Evolutionary conservation across 2,113 vertebrate genomes (phyloP).

Genomic region (Cottus gobio): DNA sequence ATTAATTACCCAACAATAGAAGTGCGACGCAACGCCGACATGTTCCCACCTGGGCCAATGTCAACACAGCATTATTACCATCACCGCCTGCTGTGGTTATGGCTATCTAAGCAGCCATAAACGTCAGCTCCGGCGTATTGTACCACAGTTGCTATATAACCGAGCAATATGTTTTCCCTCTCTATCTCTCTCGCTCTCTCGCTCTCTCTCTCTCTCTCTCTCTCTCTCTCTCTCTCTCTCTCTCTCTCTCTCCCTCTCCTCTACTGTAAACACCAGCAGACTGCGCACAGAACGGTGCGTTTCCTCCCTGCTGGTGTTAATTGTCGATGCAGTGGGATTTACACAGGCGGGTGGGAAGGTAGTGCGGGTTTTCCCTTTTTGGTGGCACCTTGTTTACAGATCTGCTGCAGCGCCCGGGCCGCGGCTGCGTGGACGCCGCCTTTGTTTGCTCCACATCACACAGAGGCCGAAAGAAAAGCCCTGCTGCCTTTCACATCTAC

Average conservation of each 20-base stretch:
- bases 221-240: background rate
- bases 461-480: slow-evolving; percentile 49
- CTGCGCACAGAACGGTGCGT: slow-evolving; percentile 25
- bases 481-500: slow-evolving; percentile 36
- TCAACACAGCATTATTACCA: slow-evolving; percentile 76
- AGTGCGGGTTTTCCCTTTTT: slow-evolving; percentile 50
- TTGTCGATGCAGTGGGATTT: slow-evolving; percentile 66
- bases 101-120: slow-evolving; percentile 71
- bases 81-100: slow-evolving; percentile 70
- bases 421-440: slow-evolving; percentile 28
- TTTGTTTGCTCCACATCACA: slow-evolving; percentile 65
- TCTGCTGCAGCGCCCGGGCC: slow-evolving; percentile 37
- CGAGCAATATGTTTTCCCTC: slow-evolving; percentile 57
- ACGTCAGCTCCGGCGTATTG: slow-evolving; percentile 65
- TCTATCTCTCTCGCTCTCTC: background rate
- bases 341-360: slow-evolving; percentile 28
- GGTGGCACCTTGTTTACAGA: slow-evolving; percentile 59
- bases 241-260: slow-evolving; percentile 7
- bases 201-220: slow-evolving; percentile 4
- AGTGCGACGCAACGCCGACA: slow-evolving; percentile 65
- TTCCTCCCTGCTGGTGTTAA: slow-evolving; percentile 52
- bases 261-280: slow-evolving; percentile 50
- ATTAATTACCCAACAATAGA: slow-evolving; percentile 81
- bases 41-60: slow-evolving; percentile 82
- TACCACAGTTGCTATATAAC: slow-evolving; percentile 48